These are phyloP conservation scores for Enteromius viviparus DNA, from an alignment of 2,797 vertebrate species.

Conservation along the genomic window DNA sequence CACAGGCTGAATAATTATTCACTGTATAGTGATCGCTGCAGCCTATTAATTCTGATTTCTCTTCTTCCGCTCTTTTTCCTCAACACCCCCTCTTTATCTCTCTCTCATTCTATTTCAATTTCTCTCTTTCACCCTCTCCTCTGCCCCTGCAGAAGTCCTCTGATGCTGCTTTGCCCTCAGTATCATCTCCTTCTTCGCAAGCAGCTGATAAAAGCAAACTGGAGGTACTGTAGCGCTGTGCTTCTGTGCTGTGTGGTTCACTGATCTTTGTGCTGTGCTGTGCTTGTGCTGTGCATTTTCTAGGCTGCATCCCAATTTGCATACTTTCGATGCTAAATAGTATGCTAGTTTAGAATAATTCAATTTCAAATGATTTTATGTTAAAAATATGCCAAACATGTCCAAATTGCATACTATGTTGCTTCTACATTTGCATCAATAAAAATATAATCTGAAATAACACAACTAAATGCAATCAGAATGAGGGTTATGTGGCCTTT, in stretches of 20 bases:
- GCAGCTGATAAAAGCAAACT: slow-evolving; percentile 88
- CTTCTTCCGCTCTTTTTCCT: slow-evolving; percentile 51
- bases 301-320: neutral
- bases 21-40: slow-evolving; percentile 29
- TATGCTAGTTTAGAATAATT: neutral
- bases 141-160: slow-evolving; percentile 80
- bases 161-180: slow-evolving; percentile 84
- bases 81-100: slow-evolving; percentile 9
- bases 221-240: slow-evolving; percentile 79
- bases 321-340: neutral
- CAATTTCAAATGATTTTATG: neutral
- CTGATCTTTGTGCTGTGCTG: slow-evolving; percentile 33
- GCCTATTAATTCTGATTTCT: slow-evolving; percentile 60
- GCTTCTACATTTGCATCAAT: neutral
- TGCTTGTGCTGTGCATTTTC: slow-evolving; percentile 31
- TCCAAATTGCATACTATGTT: neutral
- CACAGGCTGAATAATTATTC: slow-evolving; percentile 44
- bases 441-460: neutral
- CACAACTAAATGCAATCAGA: neutral
- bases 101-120: slow-evolving; percentile 56
- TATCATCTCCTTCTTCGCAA: slow-evolving; percentile 87
- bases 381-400: neutral
- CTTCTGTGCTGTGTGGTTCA: slow-evolving; percentile 35
- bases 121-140: slow-evolving; percentile 41
- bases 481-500: neutral